Conservation (phyloP, 2,113 vertebrate species). For the Narcine bancroftii region DNA sequence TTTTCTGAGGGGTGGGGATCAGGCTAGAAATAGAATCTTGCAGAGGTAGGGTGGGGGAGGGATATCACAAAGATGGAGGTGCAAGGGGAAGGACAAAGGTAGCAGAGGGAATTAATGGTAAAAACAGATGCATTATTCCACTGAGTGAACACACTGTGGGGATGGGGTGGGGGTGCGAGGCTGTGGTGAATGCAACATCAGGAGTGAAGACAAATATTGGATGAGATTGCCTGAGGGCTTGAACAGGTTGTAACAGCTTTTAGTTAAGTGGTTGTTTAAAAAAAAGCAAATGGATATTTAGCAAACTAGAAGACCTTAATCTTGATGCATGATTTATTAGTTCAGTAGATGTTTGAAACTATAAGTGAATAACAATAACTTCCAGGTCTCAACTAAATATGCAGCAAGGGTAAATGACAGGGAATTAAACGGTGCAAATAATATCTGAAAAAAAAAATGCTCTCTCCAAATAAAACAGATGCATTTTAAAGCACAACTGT, state of each 20-base stretch:
- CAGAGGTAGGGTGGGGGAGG: no score
- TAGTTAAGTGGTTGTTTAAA: not conserved
- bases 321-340: not conserved
- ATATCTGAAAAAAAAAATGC: not conserved
- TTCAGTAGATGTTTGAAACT: not conserved
- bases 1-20: no score
- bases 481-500: not conserved
- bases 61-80: no score
- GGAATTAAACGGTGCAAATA: not conserved
- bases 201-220: no score
- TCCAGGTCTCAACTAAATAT: not conserved
- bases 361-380: not conserved
- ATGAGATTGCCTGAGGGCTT: not conserved
- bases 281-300: not conserved
- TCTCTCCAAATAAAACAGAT: not conserved
- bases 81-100: no score
- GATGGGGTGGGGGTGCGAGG: no score
- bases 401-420: not conserved
- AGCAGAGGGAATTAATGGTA: no score
- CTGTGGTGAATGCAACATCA: no score
- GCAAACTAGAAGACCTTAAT: not conserved
- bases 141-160: no score
- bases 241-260: not conserved
- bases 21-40: no score
- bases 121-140: no score